Conservation (phyloP, 1,140 invertebrate species). For the Tetramorium simillimum region DNA sequence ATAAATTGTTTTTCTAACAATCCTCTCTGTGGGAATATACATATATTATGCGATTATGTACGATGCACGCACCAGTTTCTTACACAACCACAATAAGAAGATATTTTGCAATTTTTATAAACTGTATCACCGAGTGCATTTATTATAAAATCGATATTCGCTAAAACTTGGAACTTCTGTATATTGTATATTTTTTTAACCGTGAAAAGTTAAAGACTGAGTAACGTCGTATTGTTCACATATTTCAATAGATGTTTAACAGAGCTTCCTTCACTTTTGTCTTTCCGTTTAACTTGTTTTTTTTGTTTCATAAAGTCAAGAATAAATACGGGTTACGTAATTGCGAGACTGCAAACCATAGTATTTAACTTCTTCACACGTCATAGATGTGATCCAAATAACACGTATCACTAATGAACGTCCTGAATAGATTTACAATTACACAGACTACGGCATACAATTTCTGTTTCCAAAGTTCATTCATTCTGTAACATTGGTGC, state of each 20-base stretch:
- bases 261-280: neutral
- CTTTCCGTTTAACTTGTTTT: neutral
- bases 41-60: slow-evolving; percentile 25
- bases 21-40: slow-evolving; percentile 52
- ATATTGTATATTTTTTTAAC: neutral
- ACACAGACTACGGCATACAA: neutral
- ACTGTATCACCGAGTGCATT: neutral
- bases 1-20: slow-evolving; percentile 85
- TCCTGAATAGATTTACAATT: slow-evolving; percentile 19
- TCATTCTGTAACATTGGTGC: slow-evolving; percentile 9
- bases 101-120: neutral
- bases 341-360: neutral
- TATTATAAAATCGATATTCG: neutral
- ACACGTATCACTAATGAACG: neutral
- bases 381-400: slow-evolving; percentile 9
- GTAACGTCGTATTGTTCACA: neutral
- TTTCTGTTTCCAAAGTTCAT: slow-evolving; percentile 28
- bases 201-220: neutral
- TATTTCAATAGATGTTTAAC: neutral
- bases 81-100: neutral
- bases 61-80: neutral
- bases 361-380: neutral
- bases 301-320: neutral
- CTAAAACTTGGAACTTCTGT: neutral
- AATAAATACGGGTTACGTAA: neutral